Percentiles rank a stretch among this genome's conserved stretches.
These are phyloP conservation scores for Parotia lawesii DNA, from an alignment of 2,113 vertebrate species.

Conservation along the genomic window DNA sequence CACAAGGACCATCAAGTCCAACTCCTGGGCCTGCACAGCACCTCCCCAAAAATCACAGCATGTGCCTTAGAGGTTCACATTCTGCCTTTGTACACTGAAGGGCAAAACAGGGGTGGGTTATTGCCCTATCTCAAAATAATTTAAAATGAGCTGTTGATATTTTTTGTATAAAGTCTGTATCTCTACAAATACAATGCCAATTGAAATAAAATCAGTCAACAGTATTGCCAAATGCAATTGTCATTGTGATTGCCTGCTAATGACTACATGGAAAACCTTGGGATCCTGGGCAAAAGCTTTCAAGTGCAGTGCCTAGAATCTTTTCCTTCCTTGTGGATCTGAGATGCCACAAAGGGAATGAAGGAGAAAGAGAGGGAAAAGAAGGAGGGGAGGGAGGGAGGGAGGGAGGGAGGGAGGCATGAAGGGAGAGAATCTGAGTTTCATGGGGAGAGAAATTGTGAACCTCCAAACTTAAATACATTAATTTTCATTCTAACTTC, in stretches of 20 bases:
- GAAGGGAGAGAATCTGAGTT: background rate
- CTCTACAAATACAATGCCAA: background rate
- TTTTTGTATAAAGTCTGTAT: background rate
- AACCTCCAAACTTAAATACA: background rate
- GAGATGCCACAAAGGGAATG: background rate
- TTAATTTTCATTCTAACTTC: background rate
- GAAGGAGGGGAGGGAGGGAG: rapidly evolving
- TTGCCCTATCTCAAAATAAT: background rate
- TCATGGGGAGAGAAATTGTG: background rate
- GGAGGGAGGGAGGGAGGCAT: rapidly evolving
- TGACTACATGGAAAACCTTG: background rate
- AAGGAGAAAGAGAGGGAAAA: background rate
- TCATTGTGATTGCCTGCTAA: background rate
- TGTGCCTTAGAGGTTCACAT: background rate
- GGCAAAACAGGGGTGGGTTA: background rate
- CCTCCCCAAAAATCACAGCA: background rate
- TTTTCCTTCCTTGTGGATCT: background rate
- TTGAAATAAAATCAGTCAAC: background rate
- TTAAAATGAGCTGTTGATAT: background rate
- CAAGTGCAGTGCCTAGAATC: background rate
- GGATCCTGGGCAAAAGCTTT: background rate
- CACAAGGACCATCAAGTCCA: background rate
- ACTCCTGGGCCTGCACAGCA: background rate
- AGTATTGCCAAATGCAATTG: background rate
- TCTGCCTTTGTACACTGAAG: background rate